phyloP scores from a whole-genome alignment of 2,797 vertebrate species.

The Cossypha polioptera region DNA sequence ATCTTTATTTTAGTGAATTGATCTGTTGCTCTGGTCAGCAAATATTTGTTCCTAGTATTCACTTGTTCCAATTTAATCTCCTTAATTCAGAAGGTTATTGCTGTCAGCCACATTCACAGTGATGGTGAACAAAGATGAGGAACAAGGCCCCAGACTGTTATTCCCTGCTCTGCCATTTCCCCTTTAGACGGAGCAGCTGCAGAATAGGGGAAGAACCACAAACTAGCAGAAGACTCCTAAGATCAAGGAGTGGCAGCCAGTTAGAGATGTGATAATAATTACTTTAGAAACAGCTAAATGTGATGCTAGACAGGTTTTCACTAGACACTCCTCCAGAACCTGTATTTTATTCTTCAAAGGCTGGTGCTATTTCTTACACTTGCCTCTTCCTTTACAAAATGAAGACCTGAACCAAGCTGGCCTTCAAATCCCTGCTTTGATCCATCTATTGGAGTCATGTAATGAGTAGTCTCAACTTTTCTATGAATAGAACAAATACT shows the following conservation, averaged over 20 bases:
- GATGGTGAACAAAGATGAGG: neutral
- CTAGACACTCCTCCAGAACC: neutral
- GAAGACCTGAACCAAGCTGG: neutral
- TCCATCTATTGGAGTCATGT: neutral
- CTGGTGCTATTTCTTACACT: neutral
- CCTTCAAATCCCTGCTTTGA: neutral
- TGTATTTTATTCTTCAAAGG: neutral
- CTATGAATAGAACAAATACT: neutral
- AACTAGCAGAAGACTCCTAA: neutral
- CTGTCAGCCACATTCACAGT: neutral
- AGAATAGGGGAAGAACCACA: neutral
- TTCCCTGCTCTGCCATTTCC: neutral
- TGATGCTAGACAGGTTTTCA: neutral
- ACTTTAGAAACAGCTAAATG: neutral
- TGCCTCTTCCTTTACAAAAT: neutral
- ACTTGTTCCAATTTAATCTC: neutral
- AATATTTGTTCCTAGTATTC: neutral
- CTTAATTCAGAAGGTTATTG: neutral
- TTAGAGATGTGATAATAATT: neutral
- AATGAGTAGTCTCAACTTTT: neutral
- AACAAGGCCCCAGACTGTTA: neutral
- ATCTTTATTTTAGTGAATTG: neutral
- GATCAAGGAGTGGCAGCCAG: neutral
- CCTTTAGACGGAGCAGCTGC: neutral
- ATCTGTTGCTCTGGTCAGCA: neutral